Percentiles rank a stretch among this genome's conserved stretches.
phyloP scores from a whole-genome alignment of 2,797 vertebrate species.

The Limnodromus scolopaceus region DNA sequence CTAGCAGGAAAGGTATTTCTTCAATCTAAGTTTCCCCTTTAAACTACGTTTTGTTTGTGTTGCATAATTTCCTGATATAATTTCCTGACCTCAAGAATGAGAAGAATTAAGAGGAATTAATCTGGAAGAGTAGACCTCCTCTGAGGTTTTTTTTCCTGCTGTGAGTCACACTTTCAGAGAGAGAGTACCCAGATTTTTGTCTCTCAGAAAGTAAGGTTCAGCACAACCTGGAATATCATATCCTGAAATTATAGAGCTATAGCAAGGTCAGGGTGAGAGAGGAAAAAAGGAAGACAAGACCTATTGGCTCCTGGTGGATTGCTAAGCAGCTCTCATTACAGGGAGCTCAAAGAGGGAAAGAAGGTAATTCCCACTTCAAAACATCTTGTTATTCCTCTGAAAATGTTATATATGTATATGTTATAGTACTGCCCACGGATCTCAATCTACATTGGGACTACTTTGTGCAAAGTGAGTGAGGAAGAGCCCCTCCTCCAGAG shows the following conservation, averaged over 20 bases:
- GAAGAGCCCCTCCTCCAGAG: background rate
- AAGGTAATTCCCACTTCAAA: background rate
- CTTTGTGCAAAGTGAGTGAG: background rate
- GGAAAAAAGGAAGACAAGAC: rapidly evolving
- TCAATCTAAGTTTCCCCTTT: background rate
- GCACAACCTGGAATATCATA: background rate
- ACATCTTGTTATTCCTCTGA: background rate
- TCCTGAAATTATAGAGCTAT: background rate
- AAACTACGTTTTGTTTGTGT: background rate
- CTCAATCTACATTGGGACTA: background rate
- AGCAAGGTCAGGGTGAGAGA: background rate
- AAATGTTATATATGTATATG: background rate
- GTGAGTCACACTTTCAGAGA: background rate
- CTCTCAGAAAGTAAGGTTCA: background rate
- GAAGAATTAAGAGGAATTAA: constrained; percentile 4
- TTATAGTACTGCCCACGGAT: background rate
- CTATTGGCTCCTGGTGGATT: background rate
- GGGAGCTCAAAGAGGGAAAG: background rate
- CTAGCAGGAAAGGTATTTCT: background rate
- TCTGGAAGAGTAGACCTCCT: background rate
- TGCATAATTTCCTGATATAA: background rate
- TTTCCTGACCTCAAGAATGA: background rate
- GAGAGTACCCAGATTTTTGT: background rate
- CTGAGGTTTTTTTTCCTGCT: background rate
- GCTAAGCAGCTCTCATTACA: background rate